These are phyloP conservation scores for Varanus komodoensis DNA, from an alignment of 2,113 vertebrate genomes.

Conservation along the genomic window DNA sequence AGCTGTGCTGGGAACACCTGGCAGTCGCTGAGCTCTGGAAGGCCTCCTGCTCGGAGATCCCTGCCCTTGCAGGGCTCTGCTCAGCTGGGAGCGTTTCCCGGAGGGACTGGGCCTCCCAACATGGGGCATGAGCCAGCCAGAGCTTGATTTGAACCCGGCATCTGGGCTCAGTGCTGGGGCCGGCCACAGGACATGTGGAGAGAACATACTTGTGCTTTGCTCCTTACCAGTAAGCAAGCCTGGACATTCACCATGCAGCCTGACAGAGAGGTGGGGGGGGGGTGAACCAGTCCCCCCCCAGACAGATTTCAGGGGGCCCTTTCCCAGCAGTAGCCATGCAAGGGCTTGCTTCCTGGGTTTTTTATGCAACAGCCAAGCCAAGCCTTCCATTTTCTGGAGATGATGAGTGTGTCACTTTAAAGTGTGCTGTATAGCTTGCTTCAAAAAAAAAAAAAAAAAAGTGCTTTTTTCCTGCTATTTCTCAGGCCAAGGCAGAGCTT, in stretches of 20 bases:
- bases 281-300: neutral
- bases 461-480: neutral
- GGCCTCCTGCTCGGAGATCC: rapidly evolving
- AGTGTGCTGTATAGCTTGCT: neutral
- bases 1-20: neutral
- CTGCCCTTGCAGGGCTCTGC: neutral
- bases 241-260: neutral
- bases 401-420: no score
- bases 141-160: neutral
- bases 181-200: neutral
- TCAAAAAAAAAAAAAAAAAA: no score
- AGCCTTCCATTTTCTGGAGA: neutral
- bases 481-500: neutral
- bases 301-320: neutral
- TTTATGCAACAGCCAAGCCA: neutral
- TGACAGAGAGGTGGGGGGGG: neutral
- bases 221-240: neutral
- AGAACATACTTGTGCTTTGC: neutral
- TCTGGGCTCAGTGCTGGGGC: neutral
- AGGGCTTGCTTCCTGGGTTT: neutral
- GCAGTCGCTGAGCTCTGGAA: neutral
- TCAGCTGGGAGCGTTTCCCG: no score
- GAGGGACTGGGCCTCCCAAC: no score
- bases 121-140: neutral
- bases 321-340: neutral